These are phyloP conservation scores for Oophaga sylvatica DNA, from an alignment of 2,797 vertebrate genomes.

Conservation along the genomic window DNA sequence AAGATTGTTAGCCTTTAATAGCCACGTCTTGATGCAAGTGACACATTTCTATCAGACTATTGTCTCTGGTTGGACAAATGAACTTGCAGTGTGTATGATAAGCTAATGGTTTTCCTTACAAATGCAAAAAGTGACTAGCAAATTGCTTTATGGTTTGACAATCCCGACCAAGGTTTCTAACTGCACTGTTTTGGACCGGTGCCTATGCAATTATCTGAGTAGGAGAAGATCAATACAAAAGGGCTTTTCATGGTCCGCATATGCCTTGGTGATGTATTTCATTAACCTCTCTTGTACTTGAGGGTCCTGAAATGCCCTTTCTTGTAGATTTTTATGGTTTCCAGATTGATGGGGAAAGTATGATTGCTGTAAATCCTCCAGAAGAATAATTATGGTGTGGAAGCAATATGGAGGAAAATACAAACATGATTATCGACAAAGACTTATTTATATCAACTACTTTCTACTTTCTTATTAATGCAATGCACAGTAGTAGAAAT, in stretches of 20 bases:
- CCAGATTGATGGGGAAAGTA: slow-evolving; percentile 53
- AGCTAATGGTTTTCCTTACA: slow-evolving; percentile 50
- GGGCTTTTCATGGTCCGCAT: slow-evolving; percentile 57
- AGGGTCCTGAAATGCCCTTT: slow-evolving; percentile 60
- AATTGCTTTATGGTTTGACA: slow-evolving; percentile 58
- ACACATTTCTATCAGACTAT: slow-evolving; percentile 17
- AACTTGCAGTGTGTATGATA: slow-evolving; percentile 21
- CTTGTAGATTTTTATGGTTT: slow-evolving; percentile 49
- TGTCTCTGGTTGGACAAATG: slow-evolving; percentile 28
- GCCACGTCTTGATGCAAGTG: slow-evolving; percentile 5
- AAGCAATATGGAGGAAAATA: slow-evolving; percentile 39
- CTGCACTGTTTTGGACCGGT: slow-evolving; percentile 54
- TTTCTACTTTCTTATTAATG: slow-evolving; percentile 17
- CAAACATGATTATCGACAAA: slow-evolving; percentile 30
- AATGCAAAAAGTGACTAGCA: slow-evolving; percentile 44
- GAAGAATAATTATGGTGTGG: slow-evolving; percentile 13
- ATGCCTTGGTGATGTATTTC: slow-evolving; percentile 60
- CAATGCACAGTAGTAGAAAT: slow-evolving; percentile 24
- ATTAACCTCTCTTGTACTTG: slow-evolving; percentile 60
- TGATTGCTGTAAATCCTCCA: slow-evolving; percentile 28
- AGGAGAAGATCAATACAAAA: slow-evolving; percentile 57
- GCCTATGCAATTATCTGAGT: slow-evolving; percentile 62
- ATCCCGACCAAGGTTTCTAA: slow-evolving; percentile 50
- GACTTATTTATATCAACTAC: slow-evolving; percentile 45
- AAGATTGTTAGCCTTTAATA: neutral